These are phyloP conservation scores for Melanargia galathea DNA, from an alignment of 2,888 invertebrate species.

Conservation along the genomic window DNA sequence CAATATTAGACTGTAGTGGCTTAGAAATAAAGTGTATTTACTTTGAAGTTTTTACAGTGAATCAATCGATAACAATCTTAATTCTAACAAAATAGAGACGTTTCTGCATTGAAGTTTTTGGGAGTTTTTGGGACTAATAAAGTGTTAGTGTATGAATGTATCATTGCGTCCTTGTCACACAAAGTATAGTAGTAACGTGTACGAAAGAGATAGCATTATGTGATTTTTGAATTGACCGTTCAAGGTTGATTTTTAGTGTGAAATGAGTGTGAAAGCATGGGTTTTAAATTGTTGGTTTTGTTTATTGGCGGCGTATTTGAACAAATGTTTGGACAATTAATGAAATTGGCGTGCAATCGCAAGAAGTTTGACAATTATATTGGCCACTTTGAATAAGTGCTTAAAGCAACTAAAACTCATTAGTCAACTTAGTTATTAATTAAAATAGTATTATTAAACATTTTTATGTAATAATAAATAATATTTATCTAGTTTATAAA, in stretches of 20 bases:
- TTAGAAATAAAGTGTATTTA: conserved; percentile 5
- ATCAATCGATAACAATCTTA: conserved; percentile 1
- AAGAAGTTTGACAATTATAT: background rate
- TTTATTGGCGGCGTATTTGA: conserved; percentile 26
- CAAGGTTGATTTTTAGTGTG: background rate
- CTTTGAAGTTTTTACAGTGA: background rate
- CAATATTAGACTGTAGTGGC: background rate
- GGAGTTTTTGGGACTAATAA: background rate
- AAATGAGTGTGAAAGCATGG: too few species aligned
- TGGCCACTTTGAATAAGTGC: background rate
- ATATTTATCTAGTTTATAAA: background rate
- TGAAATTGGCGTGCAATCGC: conserved; percentile 2
- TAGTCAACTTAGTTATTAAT: background rate
- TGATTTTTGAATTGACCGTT: conserved; percentile 8
- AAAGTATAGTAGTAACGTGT: background rate
- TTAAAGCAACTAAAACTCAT: background rate
- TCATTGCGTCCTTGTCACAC: conserved; percentile 13
- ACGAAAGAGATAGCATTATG: conserved; percentile 8
- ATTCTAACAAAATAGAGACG: background rate
- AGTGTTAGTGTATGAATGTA: conserved; percentile 5
- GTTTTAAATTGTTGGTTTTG: conserved; percentile 18
- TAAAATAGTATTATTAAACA: background rate
- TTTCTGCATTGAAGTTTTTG: background rate
- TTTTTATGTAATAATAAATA: background rate
- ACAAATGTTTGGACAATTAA: conserved; percentile 35